Percentiles rank a stretch among this genome's conserved stretches.
phyloP scores from a whole-genome alignment of 2,888 invertebrate species.

The Tetragonisca angustula region DNA sequence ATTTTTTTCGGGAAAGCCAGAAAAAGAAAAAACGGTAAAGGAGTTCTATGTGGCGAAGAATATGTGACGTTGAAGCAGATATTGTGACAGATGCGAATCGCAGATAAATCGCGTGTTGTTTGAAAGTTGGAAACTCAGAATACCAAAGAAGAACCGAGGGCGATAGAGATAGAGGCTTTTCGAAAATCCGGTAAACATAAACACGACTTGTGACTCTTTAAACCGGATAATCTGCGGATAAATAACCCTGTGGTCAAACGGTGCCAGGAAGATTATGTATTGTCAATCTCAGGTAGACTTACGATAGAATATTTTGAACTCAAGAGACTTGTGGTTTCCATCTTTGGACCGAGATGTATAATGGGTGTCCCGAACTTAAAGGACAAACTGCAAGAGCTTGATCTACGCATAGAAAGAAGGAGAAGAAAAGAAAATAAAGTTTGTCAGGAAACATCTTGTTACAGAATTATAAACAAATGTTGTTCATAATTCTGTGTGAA shows the following conservation, averaged over 20 bases:
- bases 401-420: too few relatives aligned
- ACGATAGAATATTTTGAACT: too few relatives aligned
- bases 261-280: slow-evolving; percentile 35
- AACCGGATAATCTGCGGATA: slow-evolving; percentile 75
- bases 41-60: not conserved
- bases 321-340: not conserved
- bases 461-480: too few relatives aligned
- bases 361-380: too few relatives aligned
- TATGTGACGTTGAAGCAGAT: too few relatives aligned
- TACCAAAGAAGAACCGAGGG: not conserved
- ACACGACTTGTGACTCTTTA: slow-evolving; percentile 73
- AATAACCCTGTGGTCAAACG: slow-evolving; percentile 46
- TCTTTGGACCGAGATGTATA: not conserved
- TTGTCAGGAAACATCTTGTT: too few relatives aligned
- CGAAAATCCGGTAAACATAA: slow-evolving; percentile 50
- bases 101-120: slow-evolving; percentile 31
- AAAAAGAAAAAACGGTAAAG: not conserved
- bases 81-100: not conserved
- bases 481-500: too few relatives aligned
- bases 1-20: not conserved
- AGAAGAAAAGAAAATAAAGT: too few relatives aligned
- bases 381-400: too few relatives aligned
- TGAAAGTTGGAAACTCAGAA: slow-evolving; percentile 18
- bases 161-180: slow-evolving; percentile 15
- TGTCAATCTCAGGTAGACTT: slow-evolving; percentile 41